These are phyloP conservation scores for Neoseiulus cucumeris DNA, from an alignment of 1,140 invertebrate species.

Conservation along the genomic window DNA sequence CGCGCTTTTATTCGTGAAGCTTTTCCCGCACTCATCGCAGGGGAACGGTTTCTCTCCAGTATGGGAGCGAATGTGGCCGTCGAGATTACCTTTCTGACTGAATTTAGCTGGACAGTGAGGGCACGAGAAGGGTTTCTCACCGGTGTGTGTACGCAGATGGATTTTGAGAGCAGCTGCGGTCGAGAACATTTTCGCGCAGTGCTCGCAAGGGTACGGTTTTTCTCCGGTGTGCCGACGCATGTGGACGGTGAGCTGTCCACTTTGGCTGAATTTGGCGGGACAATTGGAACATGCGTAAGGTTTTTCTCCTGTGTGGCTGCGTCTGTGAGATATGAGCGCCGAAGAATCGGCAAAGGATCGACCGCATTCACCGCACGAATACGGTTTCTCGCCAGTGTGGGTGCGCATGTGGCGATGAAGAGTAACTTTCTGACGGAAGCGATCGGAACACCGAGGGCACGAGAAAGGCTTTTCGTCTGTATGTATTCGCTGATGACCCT, in stretches of 20 bases:
- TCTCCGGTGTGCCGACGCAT: conserved; percentile 24
- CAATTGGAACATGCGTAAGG: conserved; percentile 20
- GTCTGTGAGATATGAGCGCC: conserved; percentile 19
- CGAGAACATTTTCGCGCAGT: no score
- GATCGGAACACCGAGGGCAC: conserved; percentile 65
- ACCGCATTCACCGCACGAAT: conserved; percentile 61
- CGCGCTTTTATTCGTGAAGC: background rate
- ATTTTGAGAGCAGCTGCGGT: no score
- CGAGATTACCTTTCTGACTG: conserved; percentile 37
- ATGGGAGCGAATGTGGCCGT: conserved; percentile 38
- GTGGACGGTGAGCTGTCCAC: conserved; percentile 10
- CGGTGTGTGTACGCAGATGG: no score
- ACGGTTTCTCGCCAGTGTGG: conserved; percentile 59
- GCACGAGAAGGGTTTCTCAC: no score
- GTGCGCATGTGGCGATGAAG: conserved; percentile 62
- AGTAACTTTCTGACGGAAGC: conserved; percentile 66
- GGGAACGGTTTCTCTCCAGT: conserved; percentile 37
- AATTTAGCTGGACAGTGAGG: background rate
- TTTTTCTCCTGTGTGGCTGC: conserved; percentile 20
- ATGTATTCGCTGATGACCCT: conserved; percentile 72
- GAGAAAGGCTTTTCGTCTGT: conserved; percentile 65
- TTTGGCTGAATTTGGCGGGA: background rate
- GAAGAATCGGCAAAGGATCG: conserved; percentile 62
- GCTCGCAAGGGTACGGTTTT: conserved; percentile 12
- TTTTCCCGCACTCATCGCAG: conserved; percentile 48